Evolutionary conservation across 53 echinoderm and acorn worm species (phyloP).

Genomic region (Astropecten irregularis): DNA sequence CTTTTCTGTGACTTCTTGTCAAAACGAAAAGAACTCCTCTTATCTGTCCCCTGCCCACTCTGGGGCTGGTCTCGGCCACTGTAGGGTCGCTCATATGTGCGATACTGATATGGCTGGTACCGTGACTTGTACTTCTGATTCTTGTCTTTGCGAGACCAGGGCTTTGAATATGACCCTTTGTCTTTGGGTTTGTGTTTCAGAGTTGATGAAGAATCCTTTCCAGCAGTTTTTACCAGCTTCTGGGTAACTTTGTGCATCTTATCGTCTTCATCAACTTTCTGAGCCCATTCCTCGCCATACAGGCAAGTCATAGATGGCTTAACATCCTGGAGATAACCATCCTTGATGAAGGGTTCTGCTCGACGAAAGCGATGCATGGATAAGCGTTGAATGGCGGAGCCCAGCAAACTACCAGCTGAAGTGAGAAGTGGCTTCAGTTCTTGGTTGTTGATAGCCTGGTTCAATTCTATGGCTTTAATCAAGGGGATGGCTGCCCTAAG

Average conservation of each 20-base stretch:
- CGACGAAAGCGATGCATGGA: slow-evolving; percentile 1
- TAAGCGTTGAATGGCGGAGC: slow-evolving; percentile 44
- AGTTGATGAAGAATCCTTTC: slow-evolving; percentile 6
- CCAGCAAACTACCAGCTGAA: slow-evolving; percentile 50
- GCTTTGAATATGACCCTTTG: background rate
- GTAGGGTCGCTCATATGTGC: too few species aligned
- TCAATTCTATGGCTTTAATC: slow-evolving; percentile 43
- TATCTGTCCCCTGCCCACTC: background rate
- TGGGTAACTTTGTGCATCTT: slow-evolving; percentile 55
- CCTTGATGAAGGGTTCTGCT: slow-evolving; percentile 53
- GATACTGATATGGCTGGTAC: too few species aligned
- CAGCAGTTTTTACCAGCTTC: slow-evolving; percentile 13
- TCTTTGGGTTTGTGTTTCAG: background rate
- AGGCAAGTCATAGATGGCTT: slow-evolving; percentile 50
- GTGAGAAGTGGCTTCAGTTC: slow-evolving; percentile 32
- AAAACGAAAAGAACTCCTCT: slow-evolving; percentile 12
- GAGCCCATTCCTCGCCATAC: slow-evolving; percentile 36
- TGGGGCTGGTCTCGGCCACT: too few species aligned
- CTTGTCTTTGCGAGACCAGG: slow-evolving; percentile 8
- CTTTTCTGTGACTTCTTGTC: slow-evolving; percentile 7
- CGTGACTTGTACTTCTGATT: background rate
- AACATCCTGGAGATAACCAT: slow-evolving; percentile 54
- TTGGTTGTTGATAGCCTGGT: background rate
- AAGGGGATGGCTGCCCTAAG: slow-evolving; percentile 31
- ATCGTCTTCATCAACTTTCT: slow-evolving; percentile 50